Base-by-base conservation (phyloP, 2,113 vertebrate genomes). In the Brachyistius frenatus region DNA sequence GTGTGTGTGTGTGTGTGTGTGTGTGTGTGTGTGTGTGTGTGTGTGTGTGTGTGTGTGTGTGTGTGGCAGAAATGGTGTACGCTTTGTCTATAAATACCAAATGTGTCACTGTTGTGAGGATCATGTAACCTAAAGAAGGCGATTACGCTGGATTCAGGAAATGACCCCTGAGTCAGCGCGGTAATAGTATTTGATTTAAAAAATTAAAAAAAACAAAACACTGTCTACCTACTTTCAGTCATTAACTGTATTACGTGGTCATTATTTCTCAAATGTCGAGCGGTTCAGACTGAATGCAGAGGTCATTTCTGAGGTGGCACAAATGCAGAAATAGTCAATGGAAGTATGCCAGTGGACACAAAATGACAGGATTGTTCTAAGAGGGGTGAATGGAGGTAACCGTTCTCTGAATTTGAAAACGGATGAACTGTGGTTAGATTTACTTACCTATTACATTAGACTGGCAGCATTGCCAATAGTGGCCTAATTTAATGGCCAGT, bases 81-180 rank as follows among this genome's bases (percentile, higher is more conserved):
- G 72, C 47, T 66, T 67, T 0, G 0, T 39, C 82, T 87, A 87
- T 84, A 83, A 88, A 88, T 85, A 78, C 47, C 54, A 80, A 33
- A 60, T 68, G 66, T 75, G 49, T 67, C 67, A 57, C 56, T 67
- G 23, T 50, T 80, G 16, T 36, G 11, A 53, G 14, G 55, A 41
- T 16, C 13, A 14, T 50, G 64, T 39, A 78, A 41, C 31, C 37
- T 30, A 4, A 77, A 39, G 35, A 69, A 13, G 31, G 41, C 54
- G n/a, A 68, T 53, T 46, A 64, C 35, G n/a, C 1, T 10, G 47
- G 5, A 36, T 69, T 66, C 36, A 54, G 14, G n/a, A 69, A 73
- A 30, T 76, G 11, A 66, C n/a, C 41, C 44, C 9, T 5, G 5
- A n/a, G 11, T 80, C 10, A 58, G 16, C 1, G 3, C 5, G 1